phyloP scores from a whole-genome alignment of 2,113 vertebrate genomes.

The Recurvirostra avosetta region DNA sequence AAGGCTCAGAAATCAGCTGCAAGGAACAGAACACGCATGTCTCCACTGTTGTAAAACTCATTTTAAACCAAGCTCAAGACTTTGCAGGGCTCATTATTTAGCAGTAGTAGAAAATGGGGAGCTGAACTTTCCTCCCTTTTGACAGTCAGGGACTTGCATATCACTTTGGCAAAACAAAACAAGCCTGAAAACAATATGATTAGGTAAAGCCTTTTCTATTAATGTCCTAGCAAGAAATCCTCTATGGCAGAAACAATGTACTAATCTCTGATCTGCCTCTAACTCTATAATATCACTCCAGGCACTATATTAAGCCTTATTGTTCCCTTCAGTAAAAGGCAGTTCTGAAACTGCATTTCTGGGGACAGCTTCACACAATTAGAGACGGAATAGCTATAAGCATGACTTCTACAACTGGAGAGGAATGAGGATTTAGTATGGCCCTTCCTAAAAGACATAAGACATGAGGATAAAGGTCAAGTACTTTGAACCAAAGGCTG shows the following conservation, averaged over 20 bases:
- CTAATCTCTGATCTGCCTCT: constrained; percentile 36
- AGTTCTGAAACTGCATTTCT: background rate
- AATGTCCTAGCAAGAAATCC: constrained; percentile 48
- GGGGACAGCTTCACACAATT: background rate
- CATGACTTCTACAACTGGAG: background rate
- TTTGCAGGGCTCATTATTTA: background rate
- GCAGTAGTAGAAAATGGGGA: background rate
- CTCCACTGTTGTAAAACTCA: background rate
- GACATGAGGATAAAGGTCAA: constrained; percentile 27
- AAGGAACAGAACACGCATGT: background rate
- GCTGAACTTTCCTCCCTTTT: constrained; percentile 37
- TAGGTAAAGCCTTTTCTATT: constrained; percentile 57
- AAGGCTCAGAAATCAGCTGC: background rate
- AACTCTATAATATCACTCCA: constrained; percentile 14
- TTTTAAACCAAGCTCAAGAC: background rate
- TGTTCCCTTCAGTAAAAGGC: constrained; percentile 36
- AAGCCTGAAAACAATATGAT: constrained; percentile 40
- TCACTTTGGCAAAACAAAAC: constrained; percentile 46
- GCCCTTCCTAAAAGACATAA: background rate
- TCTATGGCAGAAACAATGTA: constrained; percentile 37
- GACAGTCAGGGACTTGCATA: constrained; percentile 11
- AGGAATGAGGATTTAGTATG: background rate
- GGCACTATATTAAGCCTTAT: constrained; percentile 60
- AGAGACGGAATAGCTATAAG: background rate
- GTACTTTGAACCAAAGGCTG: background rate